Base-by-base conservation (phyloP, 92 coral and sea anemone genomes). In the Blastomussa wellsi region DNA sequence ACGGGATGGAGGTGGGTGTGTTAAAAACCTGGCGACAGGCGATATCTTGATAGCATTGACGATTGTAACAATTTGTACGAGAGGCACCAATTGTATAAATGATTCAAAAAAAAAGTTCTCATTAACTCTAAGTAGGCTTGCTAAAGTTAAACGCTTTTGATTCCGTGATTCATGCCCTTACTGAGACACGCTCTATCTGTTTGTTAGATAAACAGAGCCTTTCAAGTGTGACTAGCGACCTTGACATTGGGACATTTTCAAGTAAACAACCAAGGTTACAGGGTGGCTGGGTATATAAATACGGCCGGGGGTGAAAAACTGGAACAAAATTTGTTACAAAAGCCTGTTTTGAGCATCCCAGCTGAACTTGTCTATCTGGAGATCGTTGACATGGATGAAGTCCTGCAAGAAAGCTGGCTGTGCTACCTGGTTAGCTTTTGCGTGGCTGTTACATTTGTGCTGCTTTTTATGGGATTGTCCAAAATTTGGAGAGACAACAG, bases 171-270 rank as follows among this genome's bases (percentile, higher is more conserved):
- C 33, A 59, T 47, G 33, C 73, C 87, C 37, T 67, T 15, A 62
- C 71, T 19, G 62, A 83, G 80, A 44, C 80, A 74, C 60, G 81
- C 74, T 62, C 57, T 39, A 33, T 26, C 33, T 83, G 80, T 74
- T 83, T 75, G 87, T 47, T 72, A 83, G 65, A 83, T 75, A 83
- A 83, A 83, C 80, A 74, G 80, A 55, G 79, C 72, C 73, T 83
- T 70, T 83, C 81, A 83, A 83, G 80, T 83, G 87, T 73, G 87
- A 83, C 80, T 74, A 51, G 69, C 85, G 87, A 83, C 87, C 87
- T 83, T 83, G 87, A 75, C 87, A 83, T 83, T 83, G 87, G 87
- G 51, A 83, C 66, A 24, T 15, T 55, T 74, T 44, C 72, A n/a
- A 67, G 80, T 75, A 83, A 83, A 83, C 80, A 74, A 82, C 62